Evolutionary conservation across 2,797 vertebrate genomes (phyloP), one percentile per base, ranked within the genome.

Genomic region (Eidolon dupreanum): DNA sequence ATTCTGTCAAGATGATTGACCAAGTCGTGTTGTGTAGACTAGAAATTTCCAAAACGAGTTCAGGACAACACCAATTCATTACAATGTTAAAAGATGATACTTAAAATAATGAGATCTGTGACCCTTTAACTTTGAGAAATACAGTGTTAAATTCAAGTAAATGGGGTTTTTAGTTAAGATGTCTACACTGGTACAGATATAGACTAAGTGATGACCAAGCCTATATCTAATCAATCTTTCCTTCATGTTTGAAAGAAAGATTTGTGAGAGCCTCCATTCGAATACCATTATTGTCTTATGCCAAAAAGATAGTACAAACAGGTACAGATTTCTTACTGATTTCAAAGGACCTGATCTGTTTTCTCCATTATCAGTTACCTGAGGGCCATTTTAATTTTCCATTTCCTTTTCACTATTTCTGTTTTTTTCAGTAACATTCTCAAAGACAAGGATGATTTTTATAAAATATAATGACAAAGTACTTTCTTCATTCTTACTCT

Each of bases 1-100:
- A 88, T 33, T 81, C 46, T 66, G 17, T 66, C 65, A 96, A 93
- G 74, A 92, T 95, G 31, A 63, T 71, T 10, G 53, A 55, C 38
- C 46, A 92, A 84, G 53, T 57, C 83, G 70, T 53, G 6, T 51
- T 79, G 13, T 71, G 4, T 49, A 55, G 38, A 65, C 19, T 87
- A 93, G 88, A 89, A 86, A 74, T 94, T 87, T 84, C 49, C 59
- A 77, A 81, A 38, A 16, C 43, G n/a, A 92, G 31, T 53, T 95
- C n/a, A 77, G 10, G 36, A 49, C 16, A 75, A 75, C 46, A 33
- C 10, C 59, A 85, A 71, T 81, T 88, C 19, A 83, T 78, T 71
- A 85, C 4, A 26, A 59, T 71, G 24, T 46, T 68, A 46, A 66
- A 95, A 87, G 33, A 81, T 86, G 73, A 66, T 1, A 84, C 36